Evolutionary conservation across 1,140 invertebrate genomes (phyloP), one percentile per base, ranked within the genome.

Genomic region (Bombus balteatus): DNA sequence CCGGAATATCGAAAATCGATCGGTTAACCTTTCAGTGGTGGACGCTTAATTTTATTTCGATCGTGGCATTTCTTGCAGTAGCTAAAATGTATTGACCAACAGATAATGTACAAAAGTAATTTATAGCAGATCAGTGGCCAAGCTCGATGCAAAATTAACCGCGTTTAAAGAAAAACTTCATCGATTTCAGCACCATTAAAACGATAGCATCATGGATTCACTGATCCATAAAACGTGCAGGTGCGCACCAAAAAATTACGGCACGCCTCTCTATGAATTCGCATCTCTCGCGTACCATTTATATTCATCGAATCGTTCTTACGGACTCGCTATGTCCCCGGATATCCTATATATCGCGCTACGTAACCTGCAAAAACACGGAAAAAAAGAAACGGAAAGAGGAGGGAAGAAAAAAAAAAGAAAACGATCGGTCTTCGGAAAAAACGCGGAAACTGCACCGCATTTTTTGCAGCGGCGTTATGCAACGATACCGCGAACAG

Each of bases 391-490:
- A 28, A 15, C 0, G n/a, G 5, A 53, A 53, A 53, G 47, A 53
- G 18, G 6, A 1, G 47, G 47, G 6, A 53, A 53, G 28, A 62
- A 77, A n/a, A 1, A 28, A 37, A 39, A 28, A 59, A 57, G 12
- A 76, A 13, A 76, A 34, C 4, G 62, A 18, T 37, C 18, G 15
- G 25, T 0, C 12, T 28, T 39, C 2, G 28, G 74, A n/a, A 53
- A 43, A 66, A 43, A 12, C 8, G 1, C 8, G 28, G 41, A 22
- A 53, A 47, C 2, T 25, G 37, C 39, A 22, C 1, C 10, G 13
- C 15, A n/a, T 81, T 81, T 72, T 41, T 18, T 70, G 18, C 47
- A 53, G 41, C 79, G 47, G 34, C 79, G 68, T 73, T 81, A 34
- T 37, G n/a, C 68, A 62, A 62, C 70, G 47, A 73, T 43, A 59